Evolutionary conservation across 2,113 vertebrate genomes (phyloP), one percentile per base, ranked within the genome.

Genomic region (Phyllopteryx taeniolatus): DNA sequence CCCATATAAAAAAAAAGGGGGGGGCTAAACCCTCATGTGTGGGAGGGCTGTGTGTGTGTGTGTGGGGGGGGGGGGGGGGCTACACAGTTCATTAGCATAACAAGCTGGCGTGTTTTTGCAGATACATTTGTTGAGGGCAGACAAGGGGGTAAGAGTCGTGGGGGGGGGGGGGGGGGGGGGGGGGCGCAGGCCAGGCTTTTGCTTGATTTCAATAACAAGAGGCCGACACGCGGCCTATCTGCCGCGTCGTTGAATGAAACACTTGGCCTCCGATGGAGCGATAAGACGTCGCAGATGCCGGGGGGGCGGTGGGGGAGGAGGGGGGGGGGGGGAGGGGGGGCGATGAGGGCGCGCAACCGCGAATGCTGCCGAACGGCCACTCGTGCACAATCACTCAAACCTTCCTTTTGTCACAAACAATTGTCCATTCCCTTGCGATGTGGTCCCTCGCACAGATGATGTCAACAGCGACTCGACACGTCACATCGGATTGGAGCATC

Each of bases 191-290:
- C 80, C 76, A 35, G 73, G 62, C 77, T 75, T 79, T 83, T 87
- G 84, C 83, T 92, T 89, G 91, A 93, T 94, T 93, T 92, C 88
- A 93, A 93, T 93, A 91, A 93, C 91, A 93, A 93, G 89, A 89
- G 86, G 74, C 85, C 87, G 87, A 91, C 92, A 93, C 89, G 88
- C 80, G 83, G 91, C 90, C 89, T 88, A 90, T 90, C 90, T 85
- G 84, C 85, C 89, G 87, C 66, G 79, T 88, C 84, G 91, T 84
- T 92, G 89, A 91, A 93, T 92, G 87, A 91, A 92, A 90, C 89
- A 83, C 89, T 88, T 85, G 89, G 88, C 74, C 87, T 84, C 85
- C 80, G 91, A 93, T 92, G 84, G 79, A 79, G 81, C 49, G 92
- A 93, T 92, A 93, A 93, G 79, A 81, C 85, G 80, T 90, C 85